Conservation (phyloP, 1,140 invertebrate genomes). For the Teleopsis dalmanni region DNA sequence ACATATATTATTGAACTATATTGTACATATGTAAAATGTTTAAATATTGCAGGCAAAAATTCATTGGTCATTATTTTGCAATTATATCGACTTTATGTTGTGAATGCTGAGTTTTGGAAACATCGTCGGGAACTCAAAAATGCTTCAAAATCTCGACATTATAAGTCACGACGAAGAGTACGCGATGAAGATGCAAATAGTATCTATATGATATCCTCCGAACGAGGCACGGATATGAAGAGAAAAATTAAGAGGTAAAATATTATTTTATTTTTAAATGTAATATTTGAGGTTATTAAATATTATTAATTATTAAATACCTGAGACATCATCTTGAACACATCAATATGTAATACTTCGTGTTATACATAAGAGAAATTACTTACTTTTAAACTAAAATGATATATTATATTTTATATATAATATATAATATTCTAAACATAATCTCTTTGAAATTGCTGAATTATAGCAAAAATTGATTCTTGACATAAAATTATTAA, state of each 20-base stretch:
- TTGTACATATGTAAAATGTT: background rate
- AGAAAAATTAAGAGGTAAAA: slow-evolving; percentile 22
- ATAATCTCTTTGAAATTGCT: too few relatives aligned
- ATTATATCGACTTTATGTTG: slow-evolving; percentile 74
- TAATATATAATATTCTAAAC: too few relatives aligned
- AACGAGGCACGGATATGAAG: slow-evolving; percentile 33
- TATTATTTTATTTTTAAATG: background rate
- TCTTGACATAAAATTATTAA: too few relatives aligned
- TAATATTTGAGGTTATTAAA: background rate
- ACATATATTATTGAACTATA: background rate
- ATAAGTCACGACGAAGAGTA: slow-evolving; percentile 41
- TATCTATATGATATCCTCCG: slow-evolving; percentile 55
- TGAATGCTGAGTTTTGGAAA: slow-evolving; percentile 59
- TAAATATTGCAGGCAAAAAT: slow-evolving; percentile 69
- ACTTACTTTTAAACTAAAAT: too few relatives aligned
- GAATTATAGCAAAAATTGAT: too few relatives aligned
- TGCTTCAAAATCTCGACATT: slow-evolving; percentile 42
- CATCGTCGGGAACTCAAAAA: slow-evolving; percentile 42
- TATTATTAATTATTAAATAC: background rate
- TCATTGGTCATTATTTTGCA: slow-evolving; percentile 78
- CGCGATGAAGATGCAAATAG: slow-evolving; percentile 39
- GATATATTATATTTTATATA: too few relatives aligned
- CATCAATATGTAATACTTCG: too few relatives aligned
- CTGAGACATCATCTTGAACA: too few relatives aligned
- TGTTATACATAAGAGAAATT: too few relatives aligned